A percentile compares a stretch with the other conserved stretches of the same genome.
Evolutionary conservation across 2,888 invertebrate species (phyloP).

Genomic region (Noctuana brunneofusca): DNA sequence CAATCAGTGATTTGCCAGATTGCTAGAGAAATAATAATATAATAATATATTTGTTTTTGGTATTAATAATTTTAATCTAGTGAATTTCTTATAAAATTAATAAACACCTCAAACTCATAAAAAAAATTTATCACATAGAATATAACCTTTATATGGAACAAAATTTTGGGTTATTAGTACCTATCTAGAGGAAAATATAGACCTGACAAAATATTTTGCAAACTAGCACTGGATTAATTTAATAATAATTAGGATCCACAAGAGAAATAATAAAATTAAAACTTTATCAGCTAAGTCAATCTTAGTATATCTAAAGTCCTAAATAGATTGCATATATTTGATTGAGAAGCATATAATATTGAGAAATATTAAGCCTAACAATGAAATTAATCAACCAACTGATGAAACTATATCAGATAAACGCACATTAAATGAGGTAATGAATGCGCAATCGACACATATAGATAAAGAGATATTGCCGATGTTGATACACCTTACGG

Average conservation of each 20-base stretch:
- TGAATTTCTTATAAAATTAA: no score
- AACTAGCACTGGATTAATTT: no score
- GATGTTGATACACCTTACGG: conserved; percentile 11
- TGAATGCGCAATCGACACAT: conserved; percentile 19
- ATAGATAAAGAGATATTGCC: conserved; percentile 27
- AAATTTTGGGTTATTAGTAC: no score
- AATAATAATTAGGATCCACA: no score
- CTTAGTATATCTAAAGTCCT: no score
- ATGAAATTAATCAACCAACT: conserved; percentile 7
- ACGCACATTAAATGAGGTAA: conserved; percentile 10
- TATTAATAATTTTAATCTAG: neutral
- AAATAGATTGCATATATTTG: neutral
- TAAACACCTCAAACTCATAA: no score
- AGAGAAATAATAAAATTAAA: no score
- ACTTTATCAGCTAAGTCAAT: no score
- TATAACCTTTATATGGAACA: no score
- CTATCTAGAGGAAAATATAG: no score
- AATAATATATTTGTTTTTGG: neutral
- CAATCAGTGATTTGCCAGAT: conserved; percentile 9
- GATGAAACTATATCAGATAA: conserved; percentile 22
- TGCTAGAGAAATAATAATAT: neutral
- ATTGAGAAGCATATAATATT: neutral
- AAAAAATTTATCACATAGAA: no score
- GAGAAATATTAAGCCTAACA: conserved; percentile 1
- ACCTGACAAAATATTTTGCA: no score